Base-by-base conservation (phyloP, 2,113 vertebrate species). In the Piprites chloris region DNA sequence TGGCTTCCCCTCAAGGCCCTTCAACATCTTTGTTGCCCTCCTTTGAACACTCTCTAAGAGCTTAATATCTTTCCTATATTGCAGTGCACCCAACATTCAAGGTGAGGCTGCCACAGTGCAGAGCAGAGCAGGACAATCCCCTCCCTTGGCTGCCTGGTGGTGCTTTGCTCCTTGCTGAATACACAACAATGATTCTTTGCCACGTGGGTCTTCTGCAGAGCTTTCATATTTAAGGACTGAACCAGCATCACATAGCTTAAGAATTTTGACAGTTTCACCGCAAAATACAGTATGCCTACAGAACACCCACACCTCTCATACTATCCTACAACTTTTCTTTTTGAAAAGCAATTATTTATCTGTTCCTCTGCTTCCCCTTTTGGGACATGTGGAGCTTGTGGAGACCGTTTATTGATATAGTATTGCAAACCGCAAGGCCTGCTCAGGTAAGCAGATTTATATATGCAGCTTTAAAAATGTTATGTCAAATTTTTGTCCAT, bases 391-490 rank as follows among this genome's bases (percentile, higher is more conserved):
- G 63, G 81, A 78, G 78, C 28, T 85, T 80, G 21, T 50, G 59
- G 53, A 69, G 85, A 47, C 62, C 23, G 19, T 90, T 84, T 92
- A 42, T 47, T 80, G 65, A 78, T 28, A 82, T 2, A 93, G 56
- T 53, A 85, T 90, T 77, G 87, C 69, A 92, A 93, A 77, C 26
- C 35, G 89, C 68, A 75, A 61, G 53, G 50, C 84, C 71, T 79
- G 78, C 39, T 58, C 16, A 14, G 77, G 67, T 87, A 78, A 97
- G 94, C 55, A 55, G n/a, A 81, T 93, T 95, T 91, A 85, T 89
- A 62, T 30, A 74, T 21, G 69, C 27, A 88, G 53, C 39, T 95
- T 96, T 94, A 94, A 91, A 84, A 91, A 92, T 59, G 69, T n/a
- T 67, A 21, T 59, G 49, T 44, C n/a, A 93, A 17, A 35, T 67